A percentile compares a stretch with the other conserved stretches of the same genome.
Conservation (phyloP, 2,888 invertebrate genomes). For the Alloscopus bannaensis region DNA sequence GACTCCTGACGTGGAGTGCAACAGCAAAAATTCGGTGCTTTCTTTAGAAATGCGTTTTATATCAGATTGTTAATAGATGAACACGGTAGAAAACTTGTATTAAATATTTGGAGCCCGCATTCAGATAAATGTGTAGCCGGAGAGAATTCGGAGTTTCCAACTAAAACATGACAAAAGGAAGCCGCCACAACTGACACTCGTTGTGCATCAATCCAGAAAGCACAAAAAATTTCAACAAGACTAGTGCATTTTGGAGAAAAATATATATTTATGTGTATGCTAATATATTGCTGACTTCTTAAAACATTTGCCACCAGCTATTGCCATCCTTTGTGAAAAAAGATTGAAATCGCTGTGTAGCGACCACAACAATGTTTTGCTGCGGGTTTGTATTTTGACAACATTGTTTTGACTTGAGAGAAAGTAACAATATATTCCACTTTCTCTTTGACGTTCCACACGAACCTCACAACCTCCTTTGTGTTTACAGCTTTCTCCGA, state of each 20-base stretch:
- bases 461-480: too few species aligned
- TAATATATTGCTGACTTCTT: slow-evolving; percentile 8
- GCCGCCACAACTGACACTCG: neutral
- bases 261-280: neutral
- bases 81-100: neutral
- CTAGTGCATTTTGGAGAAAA: neutral
- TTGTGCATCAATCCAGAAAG: too few species aligned
- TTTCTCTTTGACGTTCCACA: slow-evolving; percentile 45
- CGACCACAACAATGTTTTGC: slow-evolving; percentile 37
- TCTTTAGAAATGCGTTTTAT: too few species aligned
- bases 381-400: slow-evolving; percentile 46
- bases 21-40: too few species aligned
- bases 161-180: slow-evolving; percentile 9
- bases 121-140: neutral
- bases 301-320: slow-evolving; percentile 41
- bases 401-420: slow-evolving; percentile 22
- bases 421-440: slow-evolving; percentile 18
- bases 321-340: slow-evolving; percentile 18
- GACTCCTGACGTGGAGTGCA: neutral
- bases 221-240: neutral
- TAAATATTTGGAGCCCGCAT: neutral
- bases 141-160: neutral
- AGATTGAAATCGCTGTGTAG: slow-evolving; percentile 24
- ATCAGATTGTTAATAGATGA: slow-evolving; percentile 13
- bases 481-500: too few species aligned